Base-by-base conservation (phyloP, 2,797 vertebrate genomes). In the Mormyrus hasselquistii region DNA sequence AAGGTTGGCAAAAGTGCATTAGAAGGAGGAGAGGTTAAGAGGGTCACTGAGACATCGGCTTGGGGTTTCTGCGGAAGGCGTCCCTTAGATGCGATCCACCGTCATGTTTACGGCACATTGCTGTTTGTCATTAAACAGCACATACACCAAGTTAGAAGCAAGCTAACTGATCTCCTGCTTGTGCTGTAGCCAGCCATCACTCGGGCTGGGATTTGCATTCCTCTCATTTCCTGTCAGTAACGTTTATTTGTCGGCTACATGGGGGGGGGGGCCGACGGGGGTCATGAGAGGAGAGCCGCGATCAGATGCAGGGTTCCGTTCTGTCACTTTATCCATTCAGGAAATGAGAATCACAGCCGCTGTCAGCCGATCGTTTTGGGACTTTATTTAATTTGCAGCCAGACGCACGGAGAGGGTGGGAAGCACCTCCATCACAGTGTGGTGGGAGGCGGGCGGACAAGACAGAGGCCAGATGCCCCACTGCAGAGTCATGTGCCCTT, bases 171-270 rank as follows among this genome's bases (percentile, higher is more conserved):
- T 86, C 57, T 88, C 55, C 83, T 57, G 57, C 90, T 90, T 62
- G 22, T 0, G 2, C 89, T 59, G 79, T 49, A 44, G 59, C 57
- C 12, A 38, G 90, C 91, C 89, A 91, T 91, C 91, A 91, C 90
- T 90, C 91, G 87, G 89, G 90, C 91, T 88, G 86, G 91, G 91
- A 91, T 92, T 93, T 90, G 90, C 89, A 91, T 91, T 91, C 76
- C 91, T 92, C 92, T 92, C 92, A 92, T 93, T 93, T 93, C 91
- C 92, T 92, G 90, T 92, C 91, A 88, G 88, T 92, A 91, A 92
- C 91, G 89, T 91, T 91, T 90, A 92, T 90, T 90, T 90, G 91
- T 91, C 88, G 91, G 89, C 88, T 90, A 88, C 73, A 57, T 34
- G 19, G 16, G 34, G 52, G 38, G 73, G 34, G 52, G 38, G 73